These are phyloP conservation scores for Penaeus vannamei DNA, from an alignment of 1,140 invertebrate genomes.

Conservation along the genomic window DNA sequence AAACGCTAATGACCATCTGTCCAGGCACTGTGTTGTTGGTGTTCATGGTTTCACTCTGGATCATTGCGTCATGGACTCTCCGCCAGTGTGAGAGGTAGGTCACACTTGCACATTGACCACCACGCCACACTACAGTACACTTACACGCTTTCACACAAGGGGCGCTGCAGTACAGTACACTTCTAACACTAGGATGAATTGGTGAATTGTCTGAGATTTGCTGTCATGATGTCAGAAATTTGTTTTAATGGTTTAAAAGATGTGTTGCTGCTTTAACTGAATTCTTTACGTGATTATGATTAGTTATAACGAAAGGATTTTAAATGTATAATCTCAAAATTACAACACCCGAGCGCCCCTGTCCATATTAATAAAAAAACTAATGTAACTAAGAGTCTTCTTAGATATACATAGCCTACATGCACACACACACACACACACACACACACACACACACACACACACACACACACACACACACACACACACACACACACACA, in stretches of 20 bases:
- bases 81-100: constrained; percentile 98
- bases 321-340: too few relatives aligned
- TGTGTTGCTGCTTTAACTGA: too few relatives aligned
- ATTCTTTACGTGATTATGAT: too few relatives aligned
- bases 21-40: constrained; percentile 98
- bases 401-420: neutral
- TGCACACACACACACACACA: constrained; percentile 9
- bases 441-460: neutral
- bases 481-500: neutral
- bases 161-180: neutral
- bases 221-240: neutral
- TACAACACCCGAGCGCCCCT: too few relatives aligned
- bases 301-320: too few relatives aligned
- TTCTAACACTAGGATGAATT: neutral
- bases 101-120: neutral
- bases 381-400: too few relatives aligned
- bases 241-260: too few relatives aligned
- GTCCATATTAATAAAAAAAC: too few relatives aligned
- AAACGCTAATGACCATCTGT: constrained; percentile 99
- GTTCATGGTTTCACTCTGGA: constrained; percentile 99
- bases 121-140: neutral
- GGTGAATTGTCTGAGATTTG: neutral
- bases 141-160: too few relatives aligned
- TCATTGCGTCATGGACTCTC: constrained; percentile 98
- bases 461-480: constrained; percentile 29